Evolutionary conservation across 2,113 vertebrate species (phyloP).

Genomic region (Mus pahari): DNA sequence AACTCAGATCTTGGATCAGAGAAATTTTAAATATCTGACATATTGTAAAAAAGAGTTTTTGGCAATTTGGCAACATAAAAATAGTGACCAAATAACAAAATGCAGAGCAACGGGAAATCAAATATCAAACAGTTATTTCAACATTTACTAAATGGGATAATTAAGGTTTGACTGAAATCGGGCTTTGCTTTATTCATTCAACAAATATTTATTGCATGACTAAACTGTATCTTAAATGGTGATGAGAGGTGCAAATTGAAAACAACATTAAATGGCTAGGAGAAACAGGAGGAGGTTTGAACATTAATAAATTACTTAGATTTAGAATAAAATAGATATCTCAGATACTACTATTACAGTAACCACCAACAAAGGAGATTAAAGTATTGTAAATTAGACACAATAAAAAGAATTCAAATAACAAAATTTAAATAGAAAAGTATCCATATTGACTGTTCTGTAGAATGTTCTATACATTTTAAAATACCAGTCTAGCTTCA

Average conservation of each 20-base stretch:
- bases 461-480: neutral
- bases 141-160: neutral
- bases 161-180: neutral
- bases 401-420: neutral
- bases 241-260: neutral
- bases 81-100: neutral
- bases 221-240: neutral
- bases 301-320: neutral
- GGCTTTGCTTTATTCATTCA: slow-evolving; percentile 15
- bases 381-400: neutral
- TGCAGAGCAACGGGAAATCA: neutral
- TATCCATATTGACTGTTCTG: neutral
- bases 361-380: neutral
- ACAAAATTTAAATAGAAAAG: neutral
- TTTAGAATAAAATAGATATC: neutral
- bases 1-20: neutral
- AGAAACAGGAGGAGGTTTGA: neutral
- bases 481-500: neutral
- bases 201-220: neutral
- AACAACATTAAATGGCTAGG: neutral
- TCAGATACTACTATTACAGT: neutral
- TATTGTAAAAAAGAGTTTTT: slow-evolving; percentile 2
- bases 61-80: neutral
- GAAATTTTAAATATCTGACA: neutral
- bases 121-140: neutral